A percentile compares a stretch with the other conserved stretches of the same genome.
phyloP scores from a whole-genome alignment of 30 jellyfish, hydroid and myxozoan species.

The Aurelia aurita complex sp. Pacific region DNA sequence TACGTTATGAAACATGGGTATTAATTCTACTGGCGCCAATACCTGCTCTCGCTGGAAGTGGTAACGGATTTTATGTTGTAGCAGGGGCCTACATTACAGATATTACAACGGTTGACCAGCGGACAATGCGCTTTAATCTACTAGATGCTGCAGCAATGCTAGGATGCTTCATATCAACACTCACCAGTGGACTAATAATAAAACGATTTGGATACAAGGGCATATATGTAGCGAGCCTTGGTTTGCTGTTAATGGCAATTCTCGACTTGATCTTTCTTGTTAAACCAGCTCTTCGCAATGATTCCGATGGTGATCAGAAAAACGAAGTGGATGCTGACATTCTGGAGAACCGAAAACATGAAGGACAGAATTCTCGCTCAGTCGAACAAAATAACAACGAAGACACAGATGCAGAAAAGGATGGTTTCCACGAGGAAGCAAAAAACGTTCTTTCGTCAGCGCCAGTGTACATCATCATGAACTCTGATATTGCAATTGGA shows the following conservation, averaged over 20 bases:
- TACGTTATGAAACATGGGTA: background rate
- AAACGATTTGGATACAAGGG: conserved; percentile 7
- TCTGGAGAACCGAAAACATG: no score
- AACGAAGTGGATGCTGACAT: no score
- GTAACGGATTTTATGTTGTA: background rate
- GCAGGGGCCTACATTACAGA: conserved; percentile 1
- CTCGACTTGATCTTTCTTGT: background rate
- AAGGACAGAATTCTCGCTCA: no score
- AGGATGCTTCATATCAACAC: background rate
- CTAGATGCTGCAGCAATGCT: conserved; percentile 5
- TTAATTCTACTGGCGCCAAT: background rate
- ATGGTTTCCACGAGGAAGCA: no score
- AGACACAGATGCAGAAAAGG: no score
- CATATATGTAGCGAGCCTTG: background rate
- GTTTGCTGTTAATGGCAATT: background rate
- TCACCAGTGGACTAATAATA: conserved; percentile 8
- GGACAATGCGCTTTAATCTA: conserved; percentile 11
- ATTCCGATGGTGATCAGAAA: no score
- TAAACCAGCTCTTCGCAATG: background rate
- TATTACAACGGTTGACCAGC: background rate
- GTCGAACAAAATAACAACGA: no score
- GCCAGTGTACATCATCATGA: no score
- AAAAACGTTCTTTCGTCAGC: no score
- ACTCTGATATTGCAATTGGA: no score
- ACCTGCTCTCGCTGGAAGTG: background rate